Evolutionary conservation across 2,797 vertebrate species (phyloP).

Genomic region (Ctenopoma kingsleyae): DNA sequence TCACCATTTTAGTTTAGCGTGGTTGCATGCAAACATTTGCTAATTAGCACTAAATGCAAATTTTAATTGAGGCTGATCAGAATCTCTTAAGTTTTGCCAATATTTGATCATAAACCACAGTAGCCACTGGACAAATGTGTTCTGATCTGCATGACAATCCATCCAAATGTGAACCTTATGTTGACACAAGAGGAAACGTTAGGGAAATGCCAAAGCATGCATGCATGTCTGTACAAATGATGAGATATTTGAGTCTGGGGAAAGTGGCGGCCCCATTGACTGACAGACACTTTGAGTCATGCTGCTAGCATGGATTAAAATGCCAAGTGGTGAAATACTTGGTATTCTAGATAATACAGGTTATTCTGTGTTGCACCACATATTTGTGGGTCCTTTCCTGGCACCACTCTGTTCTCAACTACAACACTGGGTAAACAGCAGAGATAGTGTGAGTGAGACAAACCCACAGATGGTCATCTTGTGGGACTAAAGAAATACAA

Average conservation of each 20-base stretch:
- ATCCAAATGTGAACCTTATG: not conserved
- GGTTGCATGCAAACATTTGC: too few relatives aligned
- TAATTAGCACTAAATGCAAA: too few relatives aligned
- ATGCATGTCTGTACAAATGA: not conserved
- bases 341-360: not conserved
- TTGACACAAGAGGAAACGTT: not conserved
- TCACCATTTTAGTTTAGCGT: too few relatives aligned
- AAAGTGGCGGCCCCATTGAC: not conserved
- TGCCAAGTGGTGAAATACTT: not conserved
- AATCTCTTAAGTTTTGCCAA: not conserved
- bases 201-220: too few relatives aligned
- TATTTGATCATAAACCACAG: not conserved
- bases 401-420: constrained; percentile 23
- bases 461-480: constrained; percentile 35
- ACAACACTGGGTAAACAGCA: constrained; percentile 7
- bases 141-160: not conserved
- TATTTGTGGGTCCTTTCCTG: constrained; percentile 10
- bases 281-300: not conserved
- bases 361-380: not conserved
- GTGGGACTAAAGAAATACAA: constrained; percentile 39
- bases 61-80: too few relatives aligned
- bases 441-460: constrained; percentile 28
- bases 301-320: not conserved
- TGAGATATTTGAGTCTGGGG: too few relatives aligned
- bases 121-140: not conserved